Evolutionary conservation across 1,140 invertebrate genomes (phyloP), one percentile per base, ranked within the genome.

Genomic region (Xylocopa sonorina): DNA sequence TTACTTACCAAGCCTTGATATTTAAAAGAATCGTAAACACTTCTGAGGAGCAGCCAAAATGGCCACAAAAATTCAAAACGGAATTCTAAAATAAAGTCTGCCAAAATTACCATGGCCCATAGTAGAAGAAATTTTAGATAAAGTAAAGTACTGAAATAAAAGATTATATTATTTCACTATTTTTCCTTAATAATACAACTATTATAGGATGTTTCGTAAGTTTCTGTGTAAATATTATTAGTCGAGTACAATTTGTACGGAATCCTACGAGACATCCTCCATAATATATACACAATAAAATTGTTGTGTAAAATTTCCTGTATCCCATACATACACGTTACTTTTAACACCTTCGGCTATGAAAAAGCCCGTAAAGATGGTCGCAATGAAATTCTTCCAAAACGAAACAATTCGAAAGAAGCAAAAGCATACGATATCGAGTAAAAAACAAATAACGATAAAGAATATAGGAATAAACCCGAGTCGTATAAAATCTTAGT

Each of bases 1-100:
- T 16, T 87, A 96, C 96, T 97, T 93, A 99, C 98, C 95, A 99
- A 95, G 92, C 98, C 98, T 95, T 99, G 99, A 94, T 99, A 99
- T 94, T 99, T 99, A 93, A 98, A 99, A 81, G 98, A 98, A 94
- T 99, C 98, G 94, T 99, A 98, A 81, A 99, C 97, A 93, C 98
- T 99, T 93, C 98, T 95, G 74, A 99, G 94, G 84, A 99, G 95
- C 83, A 99, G 95, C 97, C 98, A 99, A 93, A 99, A 98, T 60
- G 99, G 99, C 98, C 98, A 99, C 85, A 99, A 95, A 94, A 99
- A 99, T 95, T 99, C 99, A 95, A 99, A 99, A 88, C 99, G 97
- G 94, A 99, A 99, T 94, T 99, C 98, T 92, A 99, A 94, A 93
- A 99, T 96, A 93, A 99, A 99, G 93, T 99, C 99, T 86, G 98